Evolutionary conservation across 2,888 invertebrate species (phyloP).

Genomic region (Oconnorella tubifera): DNA sequence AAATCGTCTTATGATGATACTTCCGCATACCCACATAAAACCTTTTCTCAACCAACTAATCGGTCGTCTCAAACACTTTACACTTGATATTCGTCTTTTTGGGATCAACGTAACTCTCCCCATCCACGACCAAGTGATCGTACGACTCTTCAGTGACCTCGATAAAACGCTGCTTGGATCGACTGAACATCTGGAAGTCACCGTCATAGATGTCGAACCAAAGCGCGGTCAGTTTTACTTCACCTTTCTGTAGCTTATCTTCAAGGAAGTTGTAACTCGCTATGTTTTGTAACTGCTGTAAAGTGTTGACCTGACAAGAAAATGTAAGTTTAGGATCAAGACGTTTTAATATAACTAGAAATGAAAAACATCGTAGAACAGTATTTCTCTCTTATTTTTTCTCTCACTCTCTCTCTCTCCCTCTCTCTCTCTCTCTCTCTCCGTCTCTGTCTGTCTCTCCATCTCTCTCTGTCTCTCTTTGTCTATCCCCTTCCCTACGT

Average conservation of each 20-base stretch:
- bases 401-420: too few relatives aligned
- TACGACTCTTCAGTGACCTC: conserved; percentile 21
- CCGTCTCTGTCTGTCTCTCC: too few relatives aligned
- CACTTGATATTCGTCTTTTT: not conserved
- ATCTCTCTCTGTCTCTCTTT: too few relatives aligned
- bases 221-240: conserved; percentile 81
- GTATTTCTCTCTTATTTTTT: too few relatives aligned
- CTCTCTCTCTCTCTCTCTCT: too few relatives aligned
- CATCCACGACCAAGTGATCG: conserved; percentile 19
- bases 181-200: conserved; percentile 89
- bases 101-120: conserved; percentile 14
- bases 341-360: too few relatives aligned
- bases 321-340: not conserved
- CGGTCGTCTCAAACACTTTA: not conserved
- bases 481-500: too few relatives aligned
- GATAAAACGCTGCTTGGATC: conserved; percentile 70
- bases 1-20: too few relatives aligned
- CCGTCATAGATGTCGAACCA: conserved; percentile 98
- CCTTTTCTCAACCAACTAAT: too few relatives aligned
- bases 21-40: too few relatives aligned
- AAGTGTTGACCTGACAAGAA: conserved; percentile 69
- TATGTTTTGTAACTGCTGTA: conserved; percentile 87
- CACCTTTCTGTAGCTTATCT: conserved; percentile 72
- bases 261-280: conserved; percentile 87
- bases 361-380: too few relatives aligned